Evolutionary conservation across 2,888 invertebrate species (phyloP).

Genomic region (Hydrotaea diabolus): DNA sequence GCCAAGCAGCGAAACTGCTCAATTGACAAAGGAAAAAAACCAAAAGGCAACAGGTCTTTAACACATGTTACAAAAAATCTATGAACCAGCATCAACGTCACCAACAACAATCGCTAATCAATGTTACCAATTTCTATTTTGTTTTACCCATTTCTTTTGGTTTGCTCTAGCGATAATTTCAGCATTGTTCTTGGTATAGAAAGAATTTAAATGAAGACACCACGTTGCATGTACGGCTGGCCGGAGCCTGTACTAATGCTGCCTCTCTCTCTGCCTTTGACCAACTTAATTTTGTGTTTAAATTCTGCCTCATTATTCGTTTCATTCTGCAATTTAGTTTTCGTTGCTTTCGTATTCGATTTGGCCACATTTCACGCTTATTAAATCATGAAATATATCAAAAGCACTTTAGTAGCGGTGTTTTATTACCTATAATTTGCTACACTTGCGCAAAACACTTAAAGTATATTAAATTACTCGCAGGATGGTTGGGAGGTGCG

Average conservation of each 20-base stretch:
- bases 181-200: slow-evolving; percentile 18
- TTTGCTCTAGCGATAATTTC: slow-evolving; percentile 8
- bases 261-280: neutral
- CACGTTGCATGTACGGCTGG: too few species aligned
- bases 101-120: slow-evolving; percentile 54
- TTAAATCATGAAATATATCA: slow-evolving; percentile 29
- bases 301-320: slow-evolving; percentile 15
- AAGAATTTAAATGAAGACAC: slow-evolving; percentile 15
- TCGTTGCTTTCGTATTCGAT: neutral
- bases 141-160: neutral
- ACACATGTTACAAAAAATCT: slow-evolving; percentile 53
- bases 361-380: slow-evolving; percentile 31
- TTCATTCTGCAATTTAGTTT: neutral
- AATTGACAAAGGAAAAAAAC: slow-evolving; percentile 9
- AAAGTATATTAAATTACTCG: slow-evolving; percentile 1
- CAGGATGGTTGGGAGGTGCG: neutral
- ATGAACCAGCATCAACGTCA: slow-evolving; percentile 11
- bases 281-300: neutral
- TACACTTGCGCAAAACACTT: slow-evolving; percentile 26
- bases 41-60: slow-evolving; percentile 48
- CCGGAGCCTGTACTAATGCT: neutral
- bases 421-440: slow-evolving; percentile 30
- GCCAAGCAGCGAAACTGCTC: neutral
- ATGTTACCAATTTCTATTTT: slow-evolving; percentile 37
- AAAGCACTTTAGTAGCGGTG: slow-evolving; percentile 7